phyloP scores from a whole-genome alignment of 2,113 vertebrate species.

The Anseranas semipalmata region DNA sequence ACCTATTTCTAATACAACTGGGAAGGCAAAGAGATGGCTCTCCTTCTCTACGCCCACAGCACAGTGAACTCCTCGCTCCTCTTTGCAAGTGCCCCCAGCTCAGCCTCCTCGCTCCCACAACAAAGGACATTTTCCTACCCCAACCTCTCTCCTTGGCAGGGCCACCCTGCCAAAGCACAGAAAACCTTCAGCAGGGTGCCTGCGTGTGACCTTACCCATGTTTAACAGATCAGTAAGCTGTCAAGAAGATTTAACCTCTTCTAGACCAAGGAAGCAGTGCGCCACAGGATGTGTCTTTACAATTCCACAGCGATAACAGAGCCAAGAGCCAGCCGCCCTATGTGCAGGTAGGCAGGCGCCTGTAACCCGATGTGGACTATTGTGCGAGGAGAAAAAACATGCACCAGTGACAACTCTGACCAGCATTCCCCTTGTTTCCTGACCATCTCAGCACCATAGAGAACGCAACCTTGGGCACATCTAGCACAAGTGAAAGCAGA shows the following conservation, averaged over 20 bases:
- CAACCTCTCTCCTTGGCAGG: background rate
- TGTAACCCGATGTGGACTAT: rapidly evolving
- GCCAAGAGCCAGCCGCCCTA: background rate
- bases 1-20: background rate
- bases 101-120: background rate
- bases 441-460: background rate
- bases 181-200: background rate
- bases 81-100: background rate
- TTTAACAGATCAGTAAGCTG: background rate
- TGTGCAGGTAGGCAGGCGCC: background rate
- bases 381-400: rapidly evolving
- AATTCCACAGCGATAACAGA: background rate
- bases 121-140: background rate
- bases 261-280: background rate
- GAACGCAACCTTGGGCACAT: rapidly evolving
- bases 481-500: rapidly evolving
- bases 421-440: background rate
- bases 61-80: background rate
- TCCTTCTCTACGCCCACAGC: background rate
- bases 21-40: background rate
- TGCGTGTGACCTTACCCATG: background rate
- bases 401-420: background rate
- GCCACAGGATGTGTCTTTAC: background rate
- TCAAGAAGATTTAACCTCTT: background rate
- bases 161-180: background rate